phyloP scores from a whole-genome alignment of 2,888 invertebrate genomes.

The Branchipolynoe longqiensis region DNA sequence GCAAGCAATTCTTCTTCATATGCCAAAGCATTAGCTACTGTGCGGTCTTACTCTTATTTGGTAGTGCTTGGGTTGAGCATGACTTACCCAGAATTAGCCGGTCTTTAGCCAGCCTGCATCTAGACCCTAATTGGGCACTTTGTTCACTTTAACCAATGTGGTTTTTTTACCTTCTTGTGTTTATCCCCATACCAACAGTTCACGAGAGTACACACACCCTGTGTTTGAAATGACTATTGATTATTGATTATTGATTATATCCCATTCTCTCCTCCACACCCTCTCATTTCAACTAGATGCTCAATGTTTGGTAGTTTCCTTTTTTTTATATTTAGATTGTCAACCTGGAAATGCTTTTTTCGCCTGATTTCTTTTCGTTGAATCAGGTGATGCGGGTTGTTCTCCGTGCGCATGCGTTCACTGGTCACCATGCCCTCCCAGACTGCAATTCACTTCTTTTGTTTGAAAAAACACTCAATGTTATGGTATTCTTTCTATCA shows the following conservation, averaged over 20 bases:
- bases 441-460: neutral
- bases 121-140: too few species aligned
- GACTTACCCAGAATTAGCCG: too few species aligned
- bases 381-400: neutral
- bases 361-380: neutral
- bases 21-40: too few species aligned
- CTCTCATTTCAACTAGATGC: conserved; percentile 1
- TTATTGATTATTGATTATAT: neutral
- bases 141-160: too few species aligned
- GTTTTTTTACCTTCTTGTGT: too few species aligned
- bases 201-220: conserved; percentile 16
- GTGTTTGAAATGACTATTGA: conserved; percentile 17
- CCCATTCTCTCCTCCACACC: neutral
- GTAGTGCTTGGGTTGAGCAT: too few species aligned
- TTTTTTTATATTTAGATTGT: neutral
- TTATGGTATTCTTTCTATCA: too few species aligned
- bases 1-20: too few species aligned
- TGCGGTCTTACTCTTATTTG: too few species aligned
- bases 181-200: conserved; percentile 6
- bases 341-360: conserved; percentile 2
- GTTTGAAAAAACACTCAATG: too few species aligned
- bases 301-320: conserved; percentile 33
- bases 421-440: neutral
- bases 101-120: too few species aligned
- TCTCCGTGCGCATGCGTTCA: neutral